phyloP scores from a whole-genome alignment of 2,113 vertebrate species.

The Stercorarius parasiticus region DNA sequence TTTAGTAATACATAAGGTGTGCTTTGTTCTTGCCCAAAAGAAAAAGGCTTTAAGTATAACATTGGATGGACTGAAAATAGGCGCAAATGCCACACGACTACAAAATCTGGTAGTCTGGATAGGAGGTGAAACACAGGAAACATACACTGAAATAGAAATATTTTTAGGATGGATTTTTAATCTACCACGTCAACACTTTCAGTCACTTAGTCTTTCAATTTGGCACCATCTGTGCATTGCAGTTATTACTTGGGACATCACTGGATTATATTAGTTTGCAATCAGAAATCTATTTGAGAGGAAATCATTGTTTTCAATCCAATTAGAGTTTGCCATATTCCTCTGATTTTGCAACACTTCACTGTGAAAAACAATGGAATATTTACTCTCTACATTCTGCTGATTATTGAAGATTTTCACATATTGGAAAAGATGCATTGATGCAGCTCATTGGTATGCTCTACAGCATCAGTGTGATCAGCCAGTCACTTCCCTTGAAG shows the following conservation, averaged over 20 bases:
- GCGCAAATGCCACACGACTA: not conserved
- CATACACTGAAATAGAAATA: not conserved
- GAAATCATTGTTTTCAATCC: conserved; percentile 14
- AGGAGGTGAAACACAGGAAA: not conserved
- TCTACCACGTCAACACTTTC: not conserved
- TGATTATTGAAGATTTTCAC: conserved; percentile 35
- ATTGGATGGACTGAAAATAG: not conserved
- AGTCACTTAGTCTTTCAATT: conserved; percentile 46
- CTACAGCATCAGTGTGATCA: not conserved
- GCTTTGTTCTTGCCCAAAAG: not conserved
- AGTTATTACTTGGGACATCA: conserved; percentile 19
- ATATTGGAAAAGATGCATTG: not conserved
- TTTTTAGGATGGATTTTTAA: conserved; percentile 41
- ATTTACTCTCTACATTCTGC: conserved; percentile 32
- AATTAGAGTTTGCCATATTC: not conserved
- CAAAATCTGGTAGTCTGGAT: not conserved
- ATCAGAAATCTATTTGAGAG: conserved; percentile 13
- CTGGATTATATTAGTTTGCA: conserved; percentile 27
- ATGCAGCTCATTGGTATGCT: conserved; percentile 22
- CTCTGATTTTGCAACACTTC: conserved; percentile 10
- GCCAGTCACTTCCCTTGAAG: conserved; percentile 52
- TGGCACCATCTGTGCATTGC: conserved; percentile 28
- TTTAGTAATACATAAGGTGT: not conserved
- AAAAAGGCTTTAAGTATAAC: not conserved
- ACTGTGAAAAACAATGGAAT: conserved; percentile 34